Conservation (phyloP, 2,797 vertebrate species). For the Ciconia nigra region DNA sequence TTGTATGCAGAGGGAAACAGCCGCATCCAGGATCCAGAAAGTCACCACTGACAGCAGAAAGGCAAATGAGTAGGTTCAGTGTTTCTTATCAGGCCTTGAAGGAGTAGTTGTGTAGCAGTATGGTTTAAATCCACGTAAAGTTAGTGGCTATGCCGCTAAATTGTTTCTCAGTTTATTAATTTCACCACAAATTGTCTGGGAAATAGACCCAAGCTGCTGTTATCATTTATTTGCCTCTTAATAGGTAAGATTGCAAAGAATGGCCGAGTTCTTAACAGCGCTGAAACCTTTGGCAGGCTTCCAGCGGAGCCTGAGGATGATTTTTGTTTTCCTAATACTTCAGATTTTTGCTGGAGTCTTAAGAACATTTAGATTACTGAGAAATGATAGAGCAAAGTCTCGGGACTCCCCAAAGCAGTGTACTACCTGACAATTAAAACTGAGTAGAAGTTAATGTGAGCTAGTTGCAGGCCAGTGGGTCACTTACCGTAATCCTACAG, state of each 20-base stretch:
- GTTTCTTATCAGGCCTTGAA: neutral
- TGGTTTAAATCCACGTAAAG: neutral
- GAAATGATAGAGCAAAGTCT: neutral
- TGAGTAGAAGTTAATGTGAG: neutral
- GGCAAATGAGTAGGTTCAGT: neutral
- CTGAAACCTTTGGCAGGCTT: neutral
- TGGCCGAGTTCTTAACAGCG: neutral
- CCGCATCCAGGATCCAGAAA: neutral
- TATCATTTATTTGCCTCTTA: neutral
- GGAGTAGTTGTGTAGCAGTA: neutral
- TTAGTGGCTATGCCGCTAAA: neutral
- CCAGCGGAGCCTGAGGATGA: neutral
- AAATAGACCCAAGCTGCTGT: neutral
- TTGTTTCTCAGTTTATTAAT: neutral
- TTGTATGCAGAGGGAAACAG: neutral
- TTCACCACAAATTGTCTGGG: neutral
- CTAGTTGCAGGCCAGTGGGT: neutral
- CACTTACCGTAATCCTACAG: rapidly evolving
- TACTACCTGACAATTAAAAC: neutral
- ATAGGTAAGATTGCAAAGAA: neutral
- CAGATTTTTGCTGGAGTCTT: neutral
- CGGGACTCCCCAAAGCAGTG: neutral
- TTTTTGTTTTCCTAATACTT: neutral
- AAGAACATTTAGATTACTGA: neutral
- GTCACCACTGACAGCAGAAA: neutral